Percentiles rank a stretch among this genome's conserved stretches.
phyloP scores from a whole-genome alignment of 2,797 vertebrate genomes.

The Sebastes wilsoni region DNA sequence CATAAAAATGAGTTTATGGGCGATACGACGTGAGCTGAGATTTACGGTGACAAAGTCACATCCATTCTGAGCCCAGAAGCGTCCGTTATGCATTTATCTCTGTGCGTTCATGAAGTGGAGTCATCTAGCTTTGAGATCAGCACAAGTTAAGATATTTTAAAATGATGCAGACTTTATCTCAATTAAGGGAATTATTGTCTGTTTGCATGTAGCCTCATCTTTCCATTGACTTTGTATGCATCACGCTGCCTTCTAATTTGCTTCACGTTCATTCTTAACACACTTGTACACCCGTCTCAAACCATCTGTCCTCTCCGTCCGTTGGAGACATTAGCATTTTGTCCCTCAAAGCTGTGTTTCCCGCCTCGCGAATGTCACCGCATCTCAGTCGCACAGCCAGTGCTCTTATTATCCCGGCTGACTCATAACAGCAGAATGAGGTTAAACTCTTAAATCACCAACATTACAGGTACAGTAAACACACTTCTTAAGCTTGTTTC shows the following conservation, averaged over 20 bases:
- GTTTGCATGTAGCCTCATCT: background rate
- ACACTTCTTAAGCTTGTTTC: background rate
- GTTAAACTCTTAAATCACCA: conserved; percentile 11
- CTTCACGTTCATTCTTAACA: background rate
- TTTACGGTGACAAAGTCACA: background rate
- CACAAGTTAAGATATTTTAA: background rate
- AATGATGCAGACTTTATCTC: background rate
- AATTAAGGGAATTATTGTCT: background rate
- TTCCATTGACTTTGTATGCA: background rate
- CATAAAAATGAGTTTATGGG: background rate
- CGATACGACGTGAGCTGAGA: background rate
- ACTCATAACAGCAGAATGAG: background rate
- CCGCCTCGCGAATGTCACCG: background rate
- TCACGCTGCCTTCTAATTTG: background rate
- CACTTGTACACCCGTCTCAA: background rate
- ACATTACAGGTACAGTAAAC: background rate
- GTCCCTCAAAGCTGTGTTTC: background rate
- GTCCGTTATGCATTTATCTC: background rate
- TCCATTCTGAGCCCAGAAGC: background rate
- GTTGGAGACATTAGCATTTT: background rate
- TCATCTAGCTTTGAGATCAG: background rate
- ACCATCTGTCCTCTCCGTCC: conserved; percentile 3
- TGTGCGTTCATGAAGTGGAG: background rate
- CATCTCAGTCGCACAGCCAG: background rate
- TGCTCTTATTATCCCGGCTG: background rate